Conservation (phyloP, 2,797 vertebrate genomes). For the Anabacerthia variegaticeps region DNA sequence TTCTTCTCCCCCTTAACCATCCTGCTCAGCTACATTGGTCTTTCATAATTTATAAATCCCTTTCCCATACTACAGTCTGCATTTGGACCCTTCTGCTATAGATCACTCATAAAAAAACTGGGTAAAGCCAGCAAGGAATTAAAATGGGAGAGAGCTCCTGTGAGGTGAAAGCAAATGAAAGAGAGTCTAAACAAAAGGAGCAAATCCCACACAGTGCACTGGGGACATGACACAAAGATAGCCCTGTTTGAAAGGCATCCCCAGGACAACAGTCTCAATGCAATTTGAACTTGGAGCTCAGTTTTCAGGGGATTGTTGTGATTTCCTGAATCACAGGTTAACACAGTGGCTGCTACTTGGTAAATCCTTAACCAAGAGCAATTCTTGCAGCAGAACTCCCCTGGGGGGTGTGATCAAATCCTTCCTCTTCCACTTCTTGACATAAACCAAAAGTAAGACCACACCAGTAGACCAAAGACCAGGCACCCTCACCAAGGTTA, state of each 20-base stretch:
- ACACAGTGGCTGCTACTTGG: background rate
- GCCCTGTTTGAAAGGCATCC: background rate
- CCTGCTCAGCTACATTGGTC: slow-evolving; percentile 29
- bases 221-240: background rate
- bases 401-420: background rate
- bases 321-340: background rate
- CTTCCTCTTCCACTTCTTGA: background rate
- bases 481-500: background rate
- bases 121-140: slow-evolving; percentile 43
- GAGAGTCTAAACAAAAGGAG: background rate
- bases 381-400: background rate
- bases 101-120: slow-evolving; percentile 50
- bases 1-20: background rate
- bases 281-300: background rate
- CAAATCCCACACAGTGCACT: background rate
- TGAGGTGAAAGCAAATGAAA: slow-evolving; percentile 48
- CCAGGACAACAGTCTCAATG: background rate
- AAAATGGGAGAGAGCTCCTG: slow-evolving; percentile 14
- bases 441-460: background rate
- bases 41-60: slow-evolving; percentile 64
- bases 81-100: slow-evolving; percentile 44
- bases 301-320: background rate
- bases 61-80: slow-evolving; percentile 1
- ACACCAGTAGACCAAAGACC: background rate
- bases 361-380: background rate